Base-by-base conservation (phyloP, 1,140 invertebrate genomes). In the Diorhabda carinulata region DNA sequence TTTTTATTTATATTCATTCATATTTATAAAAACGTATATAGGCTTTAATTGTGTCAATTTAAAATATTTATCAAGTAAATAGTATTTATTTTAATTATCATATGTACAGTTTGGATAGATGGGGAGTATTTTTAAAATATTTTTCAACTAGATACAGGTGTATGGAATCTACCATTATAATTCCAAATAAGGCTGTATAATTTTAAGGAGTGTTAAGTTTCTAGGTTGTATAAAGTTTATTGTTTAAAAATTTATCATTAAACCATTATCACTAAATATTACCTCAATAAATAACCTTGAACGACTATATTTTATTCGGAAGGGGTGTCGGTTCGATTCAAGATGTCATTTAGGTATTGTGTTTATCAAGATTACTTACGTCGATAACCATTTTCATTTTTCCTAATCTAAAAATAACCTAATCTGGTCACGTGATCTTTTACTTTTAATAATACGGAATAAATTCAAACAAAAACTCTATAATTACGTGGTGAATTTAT, bases 391-490 rank as follows among this genome's bases (percentile, higher is more conserved):
- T 52, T 8, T 52, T 25, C n/a, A 52, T 52, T 52, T 52, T 8
- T 52, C 47, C 47, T 52, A 52, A 52, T 67, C 65, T 58, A 67
- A 67, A 67, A 67, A 67, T 67, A 67, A 60, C 65, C 10, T 60
- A 67, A 67, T 60, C 57, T 67, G 44, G 57, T 67, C 65, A 67
- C 65, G 58, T 67, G 65, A 67, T 67, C 43, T 56, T 64, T n/a
- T 57, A 52, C 25, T 25, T 25, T 25, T 25, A 25, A 25, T 25
- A 25, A 25, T 1, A 25, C 25, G 25, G 25, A 25, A 25, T 25
- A 25, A 25, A 1, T 25, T 25, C 25, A 25, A 25, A 25, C 25
- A 25, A 25, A 25, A 25, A 25, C 25, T 25, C 25, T 25, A 25
- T 25, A 25, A 25, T 25, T 25, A 25, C 25, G 25, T 25, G 25